These are phyloP conservation scores for Champsocephalus esox DNA, from an alignment of 2,797 vertebrate genomes.

Conservation along the genomic window DNA sequence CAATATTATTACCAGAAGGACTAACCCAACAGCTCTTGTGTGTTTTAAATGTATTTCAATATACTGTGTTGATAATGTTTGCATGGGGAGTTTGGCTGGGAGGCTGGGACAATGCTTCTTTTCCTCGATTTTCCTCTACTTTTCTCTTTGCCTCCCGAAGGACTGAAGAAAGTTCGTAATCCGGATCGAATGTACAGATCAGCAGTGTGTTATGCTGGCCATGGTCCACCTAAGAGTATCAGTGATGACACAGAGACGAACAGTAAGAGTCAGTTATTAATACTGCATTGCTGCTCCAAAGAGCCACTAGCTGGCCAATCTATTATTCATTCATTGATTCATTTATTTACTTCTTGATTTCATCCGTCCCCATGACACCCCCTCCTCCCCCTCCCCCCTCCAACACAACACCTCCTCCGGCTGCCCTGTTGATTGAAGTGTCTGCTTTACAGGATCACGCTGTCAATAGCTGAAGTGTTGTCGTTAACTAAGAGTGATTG, in stretches of 20 bases:
- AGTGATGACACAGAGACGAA: slow-evolving; percentile 91
- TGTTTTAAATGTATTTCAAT: slow-evolving; percentile 69
- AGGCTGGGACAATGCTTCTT: slow-evolving; percentile 81
- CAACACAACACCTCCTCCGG: slow-evolving; percentile 79
- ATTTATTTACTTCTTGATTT: slow-evolving; percentile 90
- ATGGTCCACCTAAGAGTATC: slow-evolving; percentile 91
- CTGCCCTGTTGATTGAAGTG: slow-evolving; percentile 86
- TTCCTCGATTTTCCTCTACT: slow-evolving; percentile 84
- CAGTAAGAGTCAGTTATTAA: slow-evolving; percentile 91
- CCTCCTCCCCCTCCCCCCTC: slow-evolving; percentile 47
- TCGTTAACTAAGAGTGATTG: slow-evolving; percentile 87
- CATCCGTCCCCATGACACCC: slow-evolving; percentile 70
- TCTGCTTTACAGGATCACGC: slow-evolving; percentile 86
- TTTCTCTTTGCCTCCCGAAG: slow-evolving; percentile 89
- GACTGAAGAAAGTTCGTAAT: slow-evolving; percentile 93
- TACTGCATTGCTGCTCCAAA: slow-evolving; percentile 87
- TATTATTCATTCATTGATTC: slow-evolving; percentile 91
- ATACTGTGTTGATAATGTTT: slow-evolving; percentile 68
- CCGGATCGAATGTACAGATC: slow-evolving; percentile 92
- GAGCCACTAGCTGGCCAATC: slow-evolving; percentile 85
- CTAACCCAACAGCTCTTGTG: slow-evolving; percentile 47
- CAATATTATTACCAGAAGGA: slow-evolving; percentile 29
- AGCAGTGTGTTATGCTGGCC: slow-evolving; percentile 90
- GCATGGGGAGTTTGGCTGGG: slow-evolving; percentile 75
- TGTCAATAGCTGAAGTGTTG: slow-evolving; percentile 87